phyloP scores from a whole-genome alignment of 2,113 vertebrate genomes.

The Odontesthes bonariensis region DNA sequence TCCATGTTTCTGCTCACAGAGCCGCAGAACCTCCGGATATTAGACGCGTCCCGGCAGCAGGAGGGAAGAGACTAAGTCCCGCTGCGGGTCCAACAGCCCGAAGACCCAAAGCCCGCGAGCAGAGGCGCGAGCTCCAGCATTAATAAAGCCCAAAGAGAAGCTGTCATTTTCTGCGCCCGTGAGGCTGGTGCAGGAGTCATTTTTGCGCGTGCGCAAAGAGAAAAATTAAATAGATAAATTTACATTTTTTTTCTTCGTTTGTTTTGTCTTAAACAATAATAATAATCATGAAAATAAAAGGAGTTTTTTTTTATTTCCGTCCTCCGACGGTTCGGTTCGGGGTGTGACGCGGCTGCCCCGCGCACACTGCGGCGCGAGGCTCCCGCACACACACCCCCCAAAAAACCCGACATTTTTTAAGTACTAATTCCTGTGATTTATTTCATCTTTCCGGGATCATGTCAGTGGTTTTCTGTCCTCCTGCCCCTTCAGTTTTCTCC shows the following conservation, averaged over 20 bases:
- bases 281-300: too few species aligned
- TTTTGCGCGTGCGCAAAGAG: neutral
- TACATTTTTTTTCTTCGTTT: fast-evolving
- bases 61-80: neutral
- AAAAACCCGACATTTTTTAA: too few species aligned
- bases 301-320: neutral
- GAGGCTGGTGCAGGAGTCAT: neutral
- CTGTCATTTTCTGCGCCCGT: fast-evolving
- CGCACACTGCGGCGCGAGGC: constrained; percentile 49
- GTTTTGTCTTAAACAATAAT: neutral
- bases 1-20: neutral
- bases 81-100: neutral
- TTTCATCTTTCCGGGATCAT: neutral
- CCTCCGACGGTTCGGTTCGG: neutral
- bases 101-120: neutral
- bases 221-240: neutral
- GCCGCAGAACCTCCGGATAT: neutral
- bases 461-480: too few species aligned
- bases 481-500: too few species aligned
- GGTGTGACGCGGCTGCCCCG: constrained; percentile 4
- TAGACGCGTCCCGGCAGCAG: constrained; percentile 20
- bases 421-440: neutral
- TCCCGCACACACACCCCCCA: neutral
- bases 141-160: neutral
- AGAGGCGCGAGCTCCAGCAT: neutral